phyloP scores from a whole-genome alignment of 2,113 vertebrate species.

The Coracopsis vasa region DNA sequence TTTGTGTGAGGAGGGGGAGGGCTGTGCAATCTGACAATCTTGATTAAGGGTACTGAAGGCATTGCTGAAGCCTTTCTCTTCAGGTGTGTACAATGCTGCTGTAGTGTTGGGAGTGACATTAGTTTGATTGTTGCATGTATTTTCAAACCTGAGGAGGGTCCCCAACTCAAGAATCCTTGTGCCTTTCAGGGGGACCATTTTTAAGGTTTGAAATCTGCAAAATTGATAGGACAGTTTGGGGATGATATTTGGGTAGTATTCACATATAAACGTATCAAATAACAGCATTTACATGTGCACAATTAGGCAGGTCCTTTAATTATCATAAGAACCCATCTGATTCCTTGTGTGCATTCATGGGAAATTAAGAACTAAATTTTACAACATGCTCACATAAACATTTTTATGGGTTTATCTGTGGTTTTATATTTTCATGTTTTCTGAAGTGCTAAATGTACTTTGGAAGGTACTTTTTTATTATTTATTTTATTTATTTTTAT shows the following conservation, averaged over 20 bases:
- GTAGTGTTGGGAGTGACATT: background rate
- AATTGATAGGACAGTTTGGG: background rate
- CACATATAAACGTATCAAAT: background rate
- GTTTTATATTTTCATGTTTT: slow-evolving; percentile 4
- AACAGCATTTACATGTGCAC: fast-evolving
- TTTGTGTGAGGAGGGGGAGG: slow-evolving; percentile 57
- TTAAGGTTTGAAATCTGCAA: background rate
- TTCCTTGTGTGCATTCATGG: background rate
- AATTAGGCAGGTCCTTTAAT: background rate
- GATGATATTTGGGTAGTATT: background rate
- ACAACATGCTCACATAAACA: background rate
- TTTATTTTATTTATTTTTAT: too few relatives aligned
- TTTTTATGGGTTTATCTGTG: background rate
- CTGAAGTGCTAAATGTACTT: slow-evolving; percentile 22
- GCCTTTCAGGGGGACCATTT: background rate
- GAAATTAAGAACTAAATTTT: background rate
- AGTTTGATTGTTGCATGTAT: background rate
- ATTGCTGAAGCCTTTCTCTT: background rate
- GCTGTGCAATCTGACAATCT: slow-evolving; percentile 15
- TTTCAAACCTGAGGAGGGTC: background rate
- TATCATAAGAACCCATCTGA: too few relatives aligned
- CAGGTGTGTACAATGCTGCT: fast-evolving
- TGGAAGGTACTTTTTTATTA: too few relatives aligned
- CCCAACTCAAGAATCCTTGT: background rate
- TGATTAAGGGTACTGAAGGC: background rate